These are phyloP conservation scores for Mallotus villosus DNA, from an alignment of 2,797 vertebrate species.

Conservation along the genomic window DNA sequence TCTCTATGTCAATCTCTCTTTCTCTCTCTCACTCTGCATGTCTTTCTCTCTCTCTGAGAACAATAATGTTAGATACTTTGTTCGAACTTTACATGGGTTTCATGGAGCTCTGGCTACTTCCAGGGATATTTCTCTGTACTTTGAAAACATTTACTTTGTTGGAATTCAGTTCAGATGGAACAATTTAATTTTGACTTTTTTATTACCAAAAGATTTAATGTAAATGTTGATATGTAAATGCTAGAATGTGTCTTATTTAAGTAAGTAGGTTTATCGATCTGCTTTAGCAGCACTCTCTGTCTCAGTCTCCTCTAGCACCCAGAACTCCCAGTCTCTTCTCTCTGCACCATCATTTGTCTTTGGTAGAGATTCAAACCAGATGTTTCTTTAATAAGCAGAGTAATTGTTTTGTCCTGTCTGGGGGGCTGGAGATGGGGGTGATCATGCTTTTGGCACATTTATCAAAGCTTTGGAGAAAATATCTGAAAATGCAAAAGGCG, in stretches of 20 bases:
- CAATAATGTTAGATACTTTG: conserved; percentile 26
- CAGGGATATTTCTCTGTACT: not conserved
- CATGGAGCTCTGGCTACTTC: conserved; percentile 27
- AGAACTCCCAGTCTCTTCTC: too few species aligned
- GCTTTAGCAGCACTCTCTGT: too few species aligned
- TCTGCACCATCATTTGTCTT: conserved; percentile 65
- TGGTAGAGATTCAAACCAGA: conserved; percentile 66
- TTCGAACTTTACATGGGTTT: conserved; percentile 62
- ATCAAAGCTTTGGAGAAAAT: conserved; percentile 77
- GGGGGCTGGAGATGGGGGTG: conserved; percentile 75
- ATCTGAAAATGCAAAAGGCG: conserved; percentile 71
- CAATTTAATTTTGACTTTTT: too few species aligned
- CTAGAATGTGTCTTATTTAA: too few species aligned
- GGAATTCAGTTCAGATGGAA: not conserved
- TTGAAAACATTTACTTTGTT: not conserved
- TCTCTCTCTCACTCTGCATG: too few species aligned
- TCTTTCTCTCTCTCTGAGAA: too few species aligned
- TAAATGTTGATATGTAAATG: too few species aligned
- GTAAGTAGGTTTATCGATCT: too few species aligned
- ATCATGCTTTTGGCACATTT: conserved; percentile 85
- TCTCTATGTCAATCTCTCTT: too few species aligned
- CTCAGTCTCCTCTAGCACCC: too few species aligned
- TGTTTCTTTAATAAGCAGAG: conserved; percentile 73
- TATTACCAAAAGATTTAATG: too few species aligned
- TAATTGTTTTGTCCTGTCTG: conserved; percentile 77